A percentile compares a stretch with the other conserved stretches of the same genome.
phyloP scores from a whole-genome alignment of 2,797 vertebrate genomes.

The Cyprinodon diabolis region DNA sequence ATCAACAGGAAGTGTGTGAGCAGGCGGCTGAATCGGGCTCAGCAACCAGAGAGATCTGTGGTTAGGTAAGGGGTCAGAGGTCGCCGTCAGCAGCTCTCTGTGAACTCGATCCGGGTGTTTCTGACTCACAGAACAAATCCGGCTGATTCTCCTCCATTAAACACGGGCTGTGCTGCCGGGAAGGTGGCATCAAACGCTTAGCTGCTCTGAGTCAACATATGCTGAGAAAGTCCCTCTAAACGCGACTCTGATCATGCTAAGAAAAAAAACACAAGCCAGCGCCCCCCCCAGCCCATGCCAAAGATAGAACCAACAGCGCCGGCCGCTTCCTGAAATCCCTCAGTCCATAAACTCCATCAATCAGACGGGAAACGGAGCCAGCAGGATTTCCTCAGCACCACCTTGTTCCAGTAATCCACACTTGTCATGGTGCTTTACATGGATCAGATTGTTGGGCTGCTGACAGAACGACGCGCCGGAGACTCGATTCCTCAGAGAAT shows the following conservation, averaged over 20 bases:
- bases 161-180: conserved; percentile 21
- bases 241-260: not conserved
- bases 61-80: conserved; percentile 50
- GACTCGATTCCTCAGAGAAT: conserved; percentile 6
- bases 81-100: conserved; percentile 34
- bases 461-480: conserved; percentile 15
- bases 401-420: conserved; percentile 18
- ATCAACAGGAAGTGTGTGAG: conserved; percentile 16
- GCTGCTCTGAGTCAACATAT: not conserved
- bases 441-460: not conserved
- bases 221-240: conserved; percentile 19
- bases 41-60: conserved; percentile 41
- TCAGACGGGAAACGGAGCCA: conserved; percentile 10
- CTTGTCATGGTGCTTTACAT: conserved; percentile 11
- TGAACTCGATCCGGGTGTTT: conserved; percentile 1
- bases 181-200: not conserved
- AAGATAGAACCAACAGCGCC: not conserved
- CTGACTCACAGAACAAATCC: not conserved
- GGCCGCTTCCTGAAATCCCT: conserved; percentile 6
- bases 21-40: conserved; percentile 11
- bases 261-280: conserved; percentile 11
- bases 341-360: conserved; percentile 3
- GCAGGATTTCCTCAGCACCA: not conserved
- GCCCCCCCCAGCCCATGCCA: not conserved
- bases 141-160: not conserved